Conservation (phyloP, 2,113 vertebrate genomes). For the Gallinago jamesoni region DNA sequence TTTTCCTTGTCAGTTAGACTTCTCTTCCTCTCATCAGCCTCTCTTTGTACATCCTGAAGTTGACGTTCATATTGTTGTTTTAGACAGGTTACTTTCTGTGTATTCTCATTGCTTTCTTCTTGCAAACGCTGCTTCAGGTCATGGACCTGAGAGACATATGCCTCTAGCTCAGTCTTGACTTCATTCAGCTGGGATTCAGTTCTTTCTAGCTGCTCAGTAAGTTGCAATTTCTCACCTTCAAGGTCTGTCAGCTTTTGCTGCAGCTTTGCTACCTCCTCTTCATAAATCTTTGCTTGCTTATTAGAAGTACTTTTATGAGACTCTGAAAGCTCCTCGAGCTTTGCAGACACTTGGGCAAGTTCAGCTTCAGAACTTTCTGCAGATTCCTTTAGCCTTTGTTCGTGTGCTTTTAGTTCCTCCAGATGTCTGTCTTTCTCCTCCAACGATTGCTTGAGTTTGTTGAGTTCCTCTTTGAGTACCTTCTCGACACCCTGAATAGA, state of each 20-base stretch:
- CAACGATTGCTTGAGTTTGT: conserved; percentile 78
- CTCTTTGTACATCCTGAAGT: conserved; percentile 62
- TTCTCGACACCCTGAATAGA: conserved; percentile 80
- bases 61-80: conserved; percentile 70
- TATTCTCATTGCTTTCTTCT: conserved; percentile 71
- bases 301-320: neutral
- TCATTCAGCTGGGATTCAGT: conserved; percentile 59
- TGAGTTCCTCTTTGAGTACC: conserved; percentile 83
- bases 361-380: conserved; percentile 73
- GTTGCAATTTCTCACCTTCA: conserved; percentile 74
- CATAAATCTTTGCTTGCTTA: conserved; percentile 34
- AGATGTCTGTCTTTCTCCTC: conserved; percentile 83
- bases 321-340: conserved; percentile 64
- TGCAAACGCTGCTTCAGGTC: conserved; percentile 76
- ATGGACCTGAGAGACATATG: conserved; percentile 69
- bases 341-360: conserved; percentile 50
- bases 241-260: conserved; percentile 68
- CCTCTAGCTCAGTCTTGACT: conserved; percentile 71
- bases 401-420: conserved; percentile 66
- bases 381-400: conserved; percentile 74
- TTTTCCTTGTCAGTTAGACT: conserved; percentile 79
- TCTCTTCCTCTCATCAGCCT: conserved; percentile 73
- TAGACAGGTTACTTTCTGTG: conserved; percentile 73
- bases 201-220: conserved; percentile 67
- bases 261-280: conserved; percentile 73